Conservation (phyloP, 1,140 invertebrate species). For the Pachypsylla venusta region DNA sequence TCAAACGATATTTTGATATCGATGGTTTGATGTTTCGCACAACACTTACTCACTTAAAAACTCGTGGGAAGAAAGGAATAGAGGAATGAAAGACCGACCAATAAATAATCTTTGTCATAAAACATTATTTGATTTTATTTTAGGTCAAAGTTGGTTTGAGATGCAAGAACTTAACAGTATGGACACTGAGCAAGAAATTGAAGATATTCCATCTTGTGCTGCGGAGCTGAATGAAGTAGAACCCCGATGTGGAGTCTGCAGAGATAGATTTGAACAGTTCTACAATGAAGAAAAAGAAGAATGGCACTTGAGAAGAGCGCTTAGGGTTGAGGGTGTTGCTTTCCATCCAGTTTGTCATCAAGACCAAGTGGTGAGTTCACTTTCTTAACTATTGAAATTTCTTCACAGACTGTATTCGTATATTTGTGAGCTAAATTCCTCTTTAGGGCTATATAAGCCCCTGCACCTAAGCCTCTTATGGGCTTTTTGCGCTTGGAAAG, state of each 20-base stretch:
- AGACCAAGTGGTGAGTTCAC: slow-evolving; percentile 56
- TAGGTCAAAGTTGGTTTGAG: slow-evolving; percentile 81
- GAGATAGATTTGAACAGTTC: slow-evolving; percentile 81
- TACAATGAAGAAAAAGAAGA: slow-evolving; percentile 92
- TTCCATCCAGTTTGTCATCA: slow-evolving; percentile 86
- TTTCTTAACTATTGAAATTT: neutral
- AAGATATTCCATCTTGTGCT: slow-evolving; percentile 37
- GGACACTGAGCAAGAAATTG: neutral
- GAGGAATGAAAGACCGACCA: no score
- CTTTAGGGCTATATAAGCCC: slow-evolving; percentile 7
- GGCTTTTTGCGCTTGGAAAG: no score
- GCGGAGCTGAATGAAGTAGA: slow-evolving; percentile 39
- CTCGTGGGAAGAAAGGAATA: no score
- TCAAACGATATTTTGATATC: no score
- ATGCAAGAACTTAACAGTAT: slow-evolving; percentile 35
- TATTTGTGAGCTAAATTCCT: neutral
- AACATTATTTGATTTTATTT: no score
- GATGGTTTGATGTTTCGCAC: no score
- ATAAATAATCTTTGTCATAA: no score
- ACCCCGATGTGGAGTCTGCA: slow-evolving; percentile 66
- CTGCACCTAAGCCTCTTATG: no score
- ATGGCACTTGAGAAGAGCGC: slow-evolving; percentile 79
- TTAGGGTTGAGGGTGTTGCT: slow-evolving; percentile 56
- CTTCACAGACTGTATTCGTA: neutral
- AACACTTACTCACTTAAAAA: no score